A percentile compares a stretch with the other conserved stretches of the same genome.
phyloP scores from a whole-genome alignment of 2,113 vertebrate species.

The Urocynchramus pylzowi region DNA sequence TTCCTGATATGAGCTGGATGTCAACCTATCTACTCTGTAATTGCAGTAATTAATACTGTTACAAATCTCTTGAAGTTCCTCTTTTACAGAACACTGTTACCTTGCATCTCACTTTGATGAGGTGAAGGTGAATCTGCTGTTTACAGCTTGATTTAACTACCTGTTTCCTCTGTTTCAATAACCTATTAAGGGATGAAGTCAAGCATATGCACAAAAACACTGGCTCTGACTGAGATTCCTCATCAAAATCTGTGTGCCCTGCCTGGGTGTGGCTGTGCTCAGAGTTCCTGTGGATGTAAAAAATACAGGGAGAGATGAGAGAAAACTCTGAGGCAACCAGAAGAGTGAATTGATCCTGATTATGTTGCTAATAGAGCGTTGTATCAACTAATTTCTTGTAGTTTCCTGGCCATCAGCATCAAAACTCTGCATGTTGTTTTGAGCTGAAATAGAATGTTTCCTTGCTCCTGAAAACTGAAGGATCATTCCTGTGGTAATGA shows the following conservation, averaged over 20 bases:
- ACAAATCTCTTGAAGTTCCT: neutral
- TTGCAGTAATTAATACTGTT: neutral
- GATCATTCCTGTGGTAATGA: neutral
- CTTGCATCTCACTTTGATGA: neutral
- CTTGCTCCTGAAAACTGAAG: neutral
- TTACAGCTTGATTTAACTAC: neutral
- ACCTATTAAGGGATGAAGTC: neutral
- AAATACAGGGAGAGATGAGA: neutral
- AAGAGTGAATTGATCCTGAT: neutral
- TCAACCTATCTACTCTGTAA: neutral
- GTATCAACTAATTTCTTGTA: neutral
- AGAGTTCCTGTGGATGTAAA: neutral
- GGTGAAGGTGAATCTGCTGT: neutral
- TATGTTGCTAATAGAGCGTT: neutral
- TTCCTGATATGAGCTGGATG: neutral
- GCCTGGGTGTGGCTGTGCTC: neutral
- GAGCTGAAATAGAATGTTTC: neutral
- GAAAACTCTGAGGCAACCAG: neutral
- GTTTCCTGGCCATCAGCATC: neutral
- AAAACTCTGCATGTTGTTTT: neutral
- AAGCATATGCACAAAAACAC: neutral
- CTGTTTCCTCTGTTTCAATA: neutral
- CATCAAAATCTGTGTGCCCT: neutral
- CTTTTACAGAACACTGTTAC: neutral
- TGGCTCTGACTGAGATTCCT: neutral